Percentiles rank a stretch among this genome's conserved stretches.
These are phyloP conservation scores for Piprites chloris DNA, from an alignment of 2,113 vertebrate species.

Conservation along the genomic window DNA sequence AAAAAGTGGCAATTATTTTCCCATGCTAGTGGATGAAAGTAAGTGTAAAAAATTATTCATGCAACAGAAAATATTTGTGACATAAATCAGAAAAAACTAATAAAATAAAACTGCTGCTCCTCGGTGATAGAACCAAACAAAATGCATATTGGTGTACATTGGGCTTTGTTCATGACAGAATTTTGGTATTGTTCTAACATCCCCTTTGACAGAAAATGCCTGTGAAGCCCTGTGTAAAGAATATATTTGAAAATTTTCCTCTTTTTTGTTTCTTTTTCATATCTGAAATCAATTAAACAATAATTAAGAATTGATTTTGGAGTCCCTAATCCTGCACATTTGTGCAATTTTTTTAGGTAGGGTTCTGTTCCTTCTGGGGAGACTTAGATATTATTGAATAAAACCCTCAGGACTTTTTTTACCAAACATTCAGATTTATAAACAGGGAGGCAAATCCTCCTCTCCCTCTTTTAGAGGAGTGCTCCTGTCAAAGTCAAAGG, in stretches of 20 bases:
- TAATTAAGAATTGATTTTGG: conserved; percentile 37
- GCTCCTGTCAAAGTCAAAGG: neutral
- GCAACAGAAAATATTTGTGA: neutral
- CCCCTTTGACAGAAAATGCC: conserved; percentile 30
- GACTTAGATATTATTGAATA: conserved; percentile 1
- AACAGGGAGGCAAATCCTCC: neutral
- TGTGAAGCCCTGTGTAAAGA: conserved; percentile 15
- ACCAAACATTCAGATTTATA: neutral
- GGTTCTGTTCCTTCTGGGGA: neutral
- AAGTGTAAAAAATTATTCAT: neutral
- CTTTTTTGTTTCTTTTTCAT: neutral
- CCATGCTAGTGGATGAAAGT: neutral
- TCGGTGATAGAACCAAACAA: neutral
- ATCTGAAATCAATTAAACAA: conserved; percentile 42
- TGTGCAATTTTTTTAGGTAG: neutral
- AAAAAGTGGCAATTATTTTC: conserved; percentile 12
- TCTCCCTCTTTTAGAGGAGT: neutral
- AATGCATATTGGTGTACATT: neutral
- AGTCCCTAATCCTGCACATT: neutral
- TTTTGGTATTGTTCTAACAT: conserved; percentile 8
- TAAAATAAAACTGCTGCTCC: neutral
- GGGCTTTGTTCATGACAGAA: neutral
- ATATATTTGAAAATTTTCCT: neutral
- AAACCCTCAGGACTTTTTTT: neutral
- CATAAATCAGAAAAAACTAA: neutral